These are phyloP conservation scores for Microcebus tavaratra DNA, from an alignment of 2,113 vertebrate species.

Conservation along the genomic window DNA sequence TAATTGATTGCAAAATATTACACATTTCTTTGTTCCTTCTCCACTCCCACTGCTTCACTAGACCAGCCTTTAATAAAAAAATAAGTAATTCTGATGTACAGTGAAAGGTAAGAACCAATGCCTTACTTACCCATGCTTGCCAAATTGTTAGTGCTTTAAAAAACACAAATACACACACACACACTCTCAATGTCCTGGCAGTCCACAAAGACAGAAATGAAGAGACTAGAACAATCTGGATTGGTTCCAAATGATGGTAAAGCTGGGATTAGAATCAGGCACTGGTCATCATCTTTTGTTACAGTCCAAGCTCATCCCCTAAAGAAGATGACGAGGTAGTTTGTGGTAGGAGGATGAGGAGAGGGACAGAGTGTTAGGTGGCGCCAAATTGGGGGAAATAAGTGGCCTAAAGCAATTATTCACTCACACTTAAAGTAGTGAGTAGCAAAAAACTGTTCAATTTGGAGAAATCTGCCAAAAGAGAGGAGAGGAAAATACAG, in stretches of 20 bases:
- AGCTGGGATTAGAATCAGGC: not conserved
- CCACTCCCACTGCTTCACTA: too few species aligned
- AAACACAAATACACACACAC: not conserved
- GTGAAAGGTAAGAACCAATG: not conserved
- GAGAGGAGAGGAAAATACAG: not conserved
- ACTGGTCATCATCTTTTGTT: not conserved
- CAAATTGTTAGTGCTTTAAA: not conserved
- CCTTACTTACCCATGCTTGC: too few species aligned
- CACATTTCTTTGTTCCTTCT: too few species aligned
- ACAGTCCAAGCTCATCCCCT: not conserved
- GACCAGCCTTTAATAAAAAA: too few species aligned
- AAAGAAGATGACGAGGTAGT: not conserved
- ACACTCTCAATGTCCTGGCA: not conserved
- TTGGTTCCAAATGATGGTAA: not conserved
- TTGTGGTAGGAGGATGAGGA: not conserved
- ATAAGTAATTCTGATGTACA: not conserved
- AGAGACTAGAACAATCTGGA: not conserved
- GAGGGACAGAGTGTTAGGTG: not conserved
- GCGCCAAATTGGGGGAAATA: not conserved
- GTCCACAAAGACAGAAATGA: not conserved
- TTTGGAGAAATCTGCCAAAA: not conserved
- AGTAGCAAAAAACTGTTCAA: not conserved
- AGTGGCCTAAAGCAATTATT: not conserved
- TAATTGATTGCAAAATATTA: too few species aligned
- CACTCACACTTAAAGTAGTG: not conserved